phyloP scores from a whole-genome alignment of 2,113 vertebrate species.

The Corythornis cristatus region DNA sequence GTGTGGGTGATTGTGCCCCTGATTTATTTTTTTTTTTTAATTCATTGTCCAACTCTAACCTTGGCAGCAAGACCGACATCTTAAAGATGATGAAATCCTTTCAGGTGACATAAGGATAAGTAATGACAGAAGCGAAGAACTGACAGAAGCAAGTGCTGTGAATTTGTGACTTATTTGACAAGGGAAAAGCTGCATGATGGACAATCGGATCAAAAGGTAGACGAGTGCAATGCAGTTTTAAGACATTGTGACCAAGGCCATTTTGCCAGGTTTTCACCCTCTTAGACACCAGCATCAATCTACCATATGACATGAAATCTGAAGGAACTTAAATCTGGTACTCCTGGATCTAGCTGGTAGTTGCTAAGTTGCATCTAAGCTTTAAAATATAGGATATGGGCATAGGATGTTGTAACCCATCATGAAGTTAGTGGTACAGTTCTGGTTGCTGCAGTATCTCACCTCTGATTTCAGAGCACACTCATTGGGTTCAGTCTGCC shows the following conservation, averaged over 20 bases:
- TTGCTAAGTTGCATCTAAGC: neutral
- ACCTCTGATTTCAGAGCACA: neutral
- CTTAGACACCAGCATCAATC: neutral
- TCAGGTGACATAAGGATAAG: neutral
- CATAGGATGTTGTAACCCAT: neutral
- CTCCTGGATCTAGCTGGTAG: neutral
- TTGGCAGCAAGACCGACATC: neutral
- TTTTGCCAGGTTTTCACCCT: neutral
- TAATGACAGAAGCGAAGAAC: neutral
- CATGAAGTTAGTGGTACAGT: too few species aligned
- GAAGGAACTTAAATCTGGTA: neutral
- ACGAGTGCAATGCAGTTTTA: neutral
- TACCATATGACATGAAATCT: neutral
- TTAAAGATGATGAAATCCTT: neutral
- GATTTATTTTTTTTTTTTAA: neutral
- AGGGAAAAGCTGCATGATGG: neutral
- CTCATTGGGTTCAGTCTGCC: rapidly evolving
- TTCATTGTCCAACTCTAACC: neutral
- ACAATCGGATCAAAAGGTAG: neutral
- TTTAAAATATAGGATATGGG: neutral
- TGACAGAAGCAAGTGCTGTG: neutral
- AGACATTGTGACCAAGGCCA: neutral
- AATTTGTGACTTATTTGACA: neutral
- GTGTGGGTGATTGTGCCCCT: neutral
- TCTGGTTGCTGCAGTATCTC: neutral